Evolutionary conservation across 53 echinoderm and acorn worm genomes (phyloP).

Genomic region (Zoroaster sp.): DNA sequence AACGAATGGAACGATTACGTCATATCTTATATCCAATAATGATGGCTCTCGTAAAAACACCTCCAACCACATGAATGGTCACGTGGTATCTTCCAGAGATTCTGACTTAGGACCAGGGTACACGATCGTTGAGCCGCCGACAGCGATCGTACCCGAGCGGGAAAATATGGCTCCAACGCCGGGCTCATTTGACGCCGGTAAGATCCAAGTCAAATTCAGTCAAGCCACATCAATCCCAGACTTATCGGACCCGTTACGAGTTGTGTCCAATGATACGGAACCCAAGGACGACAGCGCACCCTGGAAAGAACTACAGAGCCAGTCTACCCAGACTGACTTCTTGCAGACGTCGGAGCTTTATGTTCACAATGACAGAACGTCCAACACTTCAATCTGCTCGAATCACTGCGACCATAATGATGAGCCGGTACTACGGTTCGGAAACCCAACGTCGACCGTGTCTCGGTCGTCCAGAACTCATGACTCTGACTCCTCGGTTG

Average conservation of each 20-base stretch:
- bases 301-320: neutral
- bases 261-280: neutral
- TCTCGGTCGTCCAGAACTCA: neutral
- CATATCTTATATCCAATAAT: neutral
- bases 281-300: neutral
- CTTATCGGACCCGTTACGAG: neutral
- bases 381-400: neutral
- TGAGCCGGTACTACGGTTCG: neutral
- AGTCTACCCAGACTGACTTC: constrained; percentile 37
- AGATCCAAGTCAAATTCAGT: neutral
- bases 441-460: neutral
- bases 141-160: neutral
- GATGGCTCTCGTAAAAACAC: neutral
- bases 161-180: neutral
- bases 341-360: neutral
- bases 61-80: constrained; percentile 47
- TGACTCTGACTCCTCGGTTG: neutral
- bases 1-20: neutral
- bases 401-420: too few species aligned
- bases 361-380: neutral
- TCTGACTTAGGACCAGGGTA: constrained; percentile 21
- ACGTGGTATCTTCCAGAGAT: constrained; percentile 10
- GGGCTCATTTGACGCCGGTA: neutral
- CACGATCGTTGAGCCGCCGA: constrained; percentile 19
- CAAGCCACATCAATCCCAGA: neutral